A percentile compares a stretch with the other conserved stretches of the same genome.
Evolutionary conservation across 2,113 vertebrate species (phyloP).

Genomic region (Acrocephalus kingi): DNA sequence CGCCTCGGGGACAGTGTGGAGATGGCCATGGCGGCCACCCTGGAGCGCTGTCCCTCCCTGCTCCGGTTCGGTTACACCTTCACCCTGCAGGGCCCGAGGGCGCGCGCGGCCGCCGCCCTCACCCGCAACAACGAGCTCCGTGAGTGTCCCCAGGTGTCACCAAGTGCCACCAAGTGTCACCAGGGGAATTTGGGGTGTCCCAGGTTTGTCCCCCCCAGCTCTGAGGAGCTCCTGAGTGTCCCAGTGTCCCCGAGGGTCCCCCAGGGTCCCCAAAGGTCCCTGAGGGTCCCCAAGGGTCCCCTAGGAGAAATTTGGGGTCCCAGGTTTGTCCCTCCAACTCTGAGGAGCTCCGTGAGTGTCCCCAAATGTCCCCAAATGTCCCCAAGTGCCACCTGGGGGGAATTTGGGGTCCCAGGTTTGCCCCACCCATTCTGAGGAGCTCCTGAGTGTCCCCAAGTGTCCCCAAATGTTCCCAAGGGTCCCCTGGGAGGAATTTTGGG

Average conservation of each 20-base stretch:
- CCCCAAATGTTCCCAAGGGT: no score
- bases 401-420: no score
- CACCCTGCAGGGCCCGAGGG: slow-evolving; percentile 92
- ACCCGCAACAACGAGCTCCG: slow-evolving; percentile 91
- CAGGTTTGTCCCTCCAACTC: no score
- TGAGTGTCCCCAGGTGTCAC: slow-evolving; percentile 67
- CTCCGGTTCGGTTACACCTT: slow-evolving; percentile 93
- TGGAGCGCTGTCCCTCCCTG: slow-evolving; percentile 87
- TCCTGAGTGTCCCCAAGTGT: background rate
- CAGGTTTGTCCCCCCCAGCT: no score
- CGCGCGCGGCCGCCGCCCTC: slow-evolving; percentile 88
- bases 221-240: no score
- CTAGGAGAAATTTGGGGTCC: no score
- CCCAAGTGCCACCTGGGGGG: background rate
- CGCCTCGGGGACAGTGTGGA: slow-evolving; percentile 89
- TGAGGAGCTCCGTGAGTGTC: background rate
- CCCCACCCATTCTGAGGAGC: no score
- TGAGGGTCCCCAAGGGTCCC: no score
- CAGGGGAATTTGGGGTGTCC: no score
- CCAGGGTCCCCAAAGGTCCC: no score
- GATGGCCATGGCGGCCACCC: slow-evolving; percentile 93
- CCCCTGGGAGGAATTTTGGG: no score
- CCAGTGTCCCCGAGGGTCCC: background rate
- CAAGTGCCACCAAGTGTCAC: background rate
- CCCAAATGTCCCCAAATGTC: background rate